Evolutionary conservation across 2,797 vertebrate genomes (phyloP).

Genomic region (Pangasius larnaudii): DNA sequence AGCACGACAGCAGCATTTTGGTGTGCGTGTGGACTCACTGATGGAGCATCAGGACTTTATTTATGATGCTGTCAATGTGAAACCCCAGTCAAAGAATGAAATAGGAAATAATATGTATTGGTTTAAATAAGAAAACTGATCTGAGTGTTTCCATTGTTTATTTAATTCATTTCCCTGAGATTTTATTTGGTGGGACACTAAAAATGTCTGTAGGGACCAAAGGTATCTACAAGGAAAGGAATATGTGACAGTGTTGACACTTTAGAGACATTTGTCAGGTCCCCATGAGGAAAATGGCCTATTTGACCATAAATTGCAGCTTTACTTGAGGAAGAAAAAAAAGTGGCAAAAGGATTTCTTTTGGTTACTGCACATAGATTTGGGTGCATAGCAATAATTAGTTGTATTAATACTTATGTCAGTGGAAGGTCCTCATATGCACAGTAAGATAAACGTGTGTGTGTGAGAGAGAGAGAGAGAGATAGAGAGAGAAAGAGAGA

Average conservation of each 20-base stretch:
- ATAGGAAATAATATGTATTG: neutral
- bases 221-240: neutral
- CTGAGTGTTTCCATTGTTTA: neutral
- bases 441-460: neutral
- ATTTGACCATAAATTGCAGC: neutral
- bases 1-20: neutral
- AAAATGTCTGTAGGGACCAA: neutral
- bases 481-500: slow-evolving; percentile 4
- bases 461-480: neutral
- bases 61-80: neutral
- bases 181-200: neutral
- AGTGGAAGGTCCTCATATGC: neutral
- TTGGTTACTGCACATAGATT: neutral
- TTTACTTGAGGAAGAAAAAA: neutral
- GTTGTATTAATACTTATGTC: neutral
- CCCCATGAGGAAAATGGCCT: neutral
- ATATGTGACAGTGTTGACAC: neutral
- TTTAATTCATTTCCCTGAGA: neutral
- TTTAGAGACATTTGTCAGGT: neutral
- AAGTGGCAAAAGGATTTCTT: neutral
- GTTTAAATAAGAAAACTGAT: neutral
- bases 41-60: neutral
- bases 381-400: neutral
- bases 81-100: neutral
- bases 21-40: neutral